A percentile compares a stretch with the other conserved stretches of the same genome.
phyloP scores from a whole-genome alignment of 1,140 invertebrate species.

The Ridgeia piscesae region DNA sequence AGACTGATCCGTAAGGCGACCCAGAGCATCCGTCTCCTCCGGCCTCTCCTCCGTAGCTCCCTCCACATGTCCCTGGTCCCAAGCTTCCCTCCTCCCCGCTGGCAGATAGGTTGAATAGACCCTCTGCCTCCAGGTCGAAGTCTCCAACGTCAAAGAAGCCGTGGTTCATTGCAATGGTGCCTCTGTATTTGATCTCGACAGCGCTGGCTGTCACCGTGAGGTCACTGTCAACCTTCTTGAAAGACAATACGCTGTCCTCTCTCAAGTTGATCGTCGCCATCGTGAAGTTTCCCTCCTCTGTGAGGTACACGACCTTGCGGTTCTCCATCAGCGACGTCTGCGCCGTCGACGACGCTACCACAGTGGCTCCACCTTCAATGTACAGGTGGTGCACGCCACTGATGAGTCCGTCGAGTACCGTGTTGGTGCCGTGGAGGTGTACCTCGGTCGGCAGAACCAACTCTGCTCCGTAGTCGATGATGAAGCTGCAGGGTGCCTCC shows the following conservation, averaged over 20 bases:
- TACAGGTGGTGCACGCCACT: constrained; percentile 46
- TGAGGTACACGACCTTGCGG: constrained; percentile 35
- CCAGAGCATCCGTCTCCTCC: constrained; percentile 28
- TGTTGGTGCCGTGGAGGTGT: constrained; percentile 44
- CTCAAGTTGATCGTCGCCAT: constrained; percentile 41
- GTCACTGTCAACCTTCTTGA: constrained; percentile 36
- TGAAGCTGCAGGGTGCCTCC: constrained; percentile 46
- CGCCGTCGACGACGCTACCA: constrained; percentile 36
- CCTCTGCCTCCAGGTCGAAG: constrained; percentile 40
- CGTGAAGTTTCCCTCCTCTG: constrained; percentile 42
- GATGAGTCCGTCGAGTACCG: constrained; percentile 38
- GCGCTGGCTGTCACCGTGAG: constrained; percentile 41
- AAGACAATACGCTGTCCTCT: constrained; percentile 35
- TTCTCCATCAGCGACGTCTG: constrained; percentile 44
- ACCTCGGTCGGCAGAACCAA: constrained; percentile 46
- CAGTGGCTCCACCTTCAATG: constrained; percentile 37
- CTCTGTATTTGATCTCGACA: constrained; percentile 42
- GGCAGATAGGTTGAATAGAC: constrained; percentile 36
- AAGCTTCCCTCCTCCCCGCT: constrained; percentile 38
- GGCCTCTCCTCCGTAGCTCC: constrained; percentile 42
- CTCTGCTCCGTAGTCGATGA: constrained; percentile 43
- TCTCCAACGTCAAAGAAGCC: constrained; percentile 42
- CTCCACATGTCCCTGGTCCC: constrained; percentile 33
- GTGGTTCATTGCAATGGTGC: constrained; percentile 42
- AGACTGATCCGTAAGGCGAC: constrained; percentile 42